These are phyloP conservation scores for Cantharis rustica DNA, from an alignment of 2,888 invertebrate genomes.

Conservation along the genomic window DNA sequence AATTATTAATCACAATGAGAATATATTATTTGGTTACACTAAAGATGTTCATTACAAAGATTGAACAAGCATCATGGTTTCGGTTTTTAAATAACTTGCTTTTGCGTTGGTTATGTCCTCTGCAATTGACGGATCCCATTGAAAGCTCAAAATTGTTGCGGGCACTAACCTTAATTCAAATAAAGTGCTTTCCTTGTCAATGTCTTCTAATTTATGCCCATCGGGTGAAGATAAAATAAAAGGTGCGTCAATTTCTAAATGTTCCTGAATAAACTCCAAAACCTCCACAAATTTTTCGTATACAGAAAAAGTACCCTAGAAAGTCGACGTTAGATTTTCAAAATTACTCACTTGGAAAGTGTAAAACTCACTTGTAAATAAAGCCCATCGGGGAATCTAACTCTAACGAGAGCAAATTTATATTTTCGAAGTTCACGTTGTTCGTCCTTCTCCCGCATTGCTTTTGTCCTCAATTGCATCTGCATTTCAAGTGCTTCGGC, in stretches of 20 bases:
- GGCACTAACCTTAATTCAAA: constrained; percentile 82
- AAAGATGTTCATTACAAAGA: constrained; percentile 54
- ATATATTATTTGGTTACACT: not conserved
- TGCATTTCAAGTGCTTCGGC: constrained; percentile 78
- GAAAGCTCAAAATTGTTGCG: constrained; percentile 79
- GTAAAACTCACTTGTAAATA: constrained; percentile 72
- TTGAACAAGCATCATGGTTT: constrained; percentile 73
- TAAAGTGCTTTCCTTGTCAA: constrained; percentile 73
- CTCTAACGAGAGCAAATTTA: constrained; percentile 81
- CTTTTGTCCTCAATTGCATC: constrained; percentile 87
- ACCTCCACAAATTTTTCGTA: constrained; percentile 77
- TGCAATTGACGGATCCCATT: constrained; percentile 64
- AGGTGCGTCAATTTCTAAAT: constrained; percentile 69
- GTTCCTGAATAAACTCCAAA: constrained; percentile 79
- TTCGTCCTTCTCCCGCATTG: constrained; percentile 93
- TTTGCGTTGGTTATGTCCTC: constrained; percentile 61
- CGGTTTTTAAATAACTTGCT: constrained; percentile 72
- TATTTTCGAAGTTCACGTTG: constrained; percentile 79
- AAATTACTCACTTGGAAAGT: not conserved
- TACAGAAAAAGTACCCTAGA: constrained; percentile 87
- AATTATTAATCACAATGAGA: not conserved
- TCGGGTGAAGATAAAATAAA: constrained; percentile 73
- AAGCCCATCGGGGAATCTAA: constrained; percentile 88
- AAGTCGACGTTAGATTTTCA: constrained; percentile 24
- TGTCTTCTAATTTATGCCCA: constrained; percentile 69